A percentile compares a stretch with the other conserved stretches of the same genome.
Conservation (phyloP, 2,888 invertebrate species). For the Phalangium opilio region DNA sequence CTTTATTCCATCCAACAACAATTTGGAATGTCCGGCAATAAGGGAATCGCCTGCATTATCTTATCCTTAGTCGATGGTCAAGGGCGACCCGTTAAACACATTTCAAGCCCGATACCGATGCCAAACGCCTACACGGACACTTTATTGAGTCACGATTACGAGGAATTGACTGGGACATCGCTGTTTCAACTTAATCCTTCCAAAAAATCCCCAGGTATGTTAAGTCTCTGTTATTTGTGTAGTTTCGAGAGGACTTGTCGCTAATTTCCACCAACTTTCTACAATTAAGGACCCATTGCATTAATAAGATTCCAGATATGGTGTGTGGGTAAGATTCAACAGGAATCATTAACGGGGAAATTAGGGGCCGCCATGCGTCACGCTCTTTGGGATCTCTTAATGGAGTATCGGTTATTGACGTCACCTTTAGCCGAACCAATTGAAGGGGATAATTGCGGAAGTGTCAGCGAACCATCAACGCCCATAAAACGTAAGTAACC, state of each 20-base stretch:
- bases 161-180: conserved; percentile 26
- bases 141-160: conserved; percentile 28
- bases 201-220: conserved; percentile 11
- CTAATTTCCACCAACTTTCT: too few relatives aligned
- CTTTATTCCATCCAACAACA: conserved; percentile 51
- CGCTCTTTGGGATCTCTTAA: conserved; percentile 54
- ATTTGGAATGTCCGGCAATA: conserved; percentile 33
- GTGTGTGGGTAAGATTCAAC: conserved; percentile 54
- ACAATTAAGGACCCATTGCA: conserved; percentile 31
- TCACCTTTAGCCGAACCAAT: conserved; percentile 33
- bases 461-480: conserved; percentile 23
- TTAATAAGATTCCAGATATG: conserved; percentile 53
- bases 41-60: conserved; percentile 36
- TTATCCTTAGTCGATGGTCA: conserved; percentile 41
- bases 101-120: conserved; percentile 30
- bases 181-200: conserved; percentile 18
- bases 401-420: conserved; percentile 48
- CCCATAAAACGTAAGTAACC: conserved; percentile 22
- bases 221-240: too few relatives aligned
- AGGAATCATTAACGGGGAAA: conserved; percentile 43
- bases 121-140: conserved; percentile 27
- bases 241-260: too few relatives aligned
- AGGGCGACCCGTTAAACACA: conserved; percentile 32
- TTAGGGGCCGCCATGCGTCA: conserved; percentile 44
- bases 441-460: conserved; percentile 9